phyloP scores from a whole-genome alignment of 2,888 invertebrate species.

The Carpatolechia fugitivella region DNA sequence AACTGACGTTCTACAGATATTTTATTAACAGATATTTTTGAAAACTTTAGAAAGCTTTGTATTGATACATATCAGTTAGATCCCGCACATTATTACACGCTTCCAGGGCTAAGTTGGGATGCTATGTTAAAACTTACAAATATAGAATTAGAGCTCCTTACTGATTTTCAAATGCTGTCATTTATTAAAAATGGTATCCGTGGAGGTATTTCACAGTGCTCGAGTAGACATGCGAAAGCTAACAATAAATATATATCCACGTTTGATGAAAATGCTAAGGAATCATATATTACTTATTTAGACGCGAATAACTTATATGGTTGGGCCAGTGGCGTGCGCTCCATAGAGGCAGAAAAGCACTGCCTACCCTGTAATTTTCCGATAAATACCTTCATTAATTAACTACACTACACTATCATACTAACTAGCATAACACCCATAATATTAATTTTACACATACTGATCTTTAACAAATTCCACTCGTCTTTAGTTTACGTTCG shows the following conservation, averaged over 20 bases:
- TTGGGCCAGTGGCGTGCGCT: too few relatives aligned
- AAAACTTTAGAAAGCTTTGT: slow-evolving; percentile 38
- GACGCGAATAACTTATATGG: slow-evolving; percentile 47
- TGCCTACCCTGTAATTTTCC: too few relatives aligned
- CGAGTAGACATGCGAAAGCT: slow-evolving; percentile 33
- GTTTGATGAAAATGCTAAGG: slow-evolving; percentile 26
- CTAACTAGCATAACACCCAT: too few relatives aligned
- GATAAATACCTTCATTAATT: too few relatives aligned
- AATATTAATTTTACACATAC: too few relatives aligned
- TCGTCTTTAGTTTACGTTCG: too few relatives aligned
- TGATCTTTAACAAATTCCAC: too few relatives aligned
- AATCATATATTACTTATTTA: slow-evolving; percentile 36
- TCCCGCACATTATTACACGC: slow-evolving; percentile 28
- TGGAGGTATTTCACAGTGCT: slow-evolving; percentile 27
- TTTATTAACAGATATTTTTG: slow-evolving; percentile 41
- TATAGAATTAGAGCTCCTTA: slow-evolving; percentile 24
- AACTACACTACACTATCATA: too few relatives aligned
- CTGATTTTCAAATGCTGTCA: slow-evolving; percentile 22
- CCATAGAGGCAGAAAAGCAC: too few relatives aligned
- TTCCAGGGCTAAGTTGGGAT: slow-evolving; percentile 33
- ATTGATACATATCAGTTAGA: slow-evolving; percentile 29
- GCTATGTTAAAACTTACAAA: slow-evolving; percentile 28
- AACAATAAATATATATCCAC: slow-evolving; percentile 36
- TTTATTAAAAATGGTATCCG: slow-evolving; percentile 26
- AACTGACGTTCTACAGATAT: slow-evolving; percentile 36